Evolutionary conservation across 2,113 vertebrate species (phyloP).

Genomic region (Myotis yumanensis): DNA sequence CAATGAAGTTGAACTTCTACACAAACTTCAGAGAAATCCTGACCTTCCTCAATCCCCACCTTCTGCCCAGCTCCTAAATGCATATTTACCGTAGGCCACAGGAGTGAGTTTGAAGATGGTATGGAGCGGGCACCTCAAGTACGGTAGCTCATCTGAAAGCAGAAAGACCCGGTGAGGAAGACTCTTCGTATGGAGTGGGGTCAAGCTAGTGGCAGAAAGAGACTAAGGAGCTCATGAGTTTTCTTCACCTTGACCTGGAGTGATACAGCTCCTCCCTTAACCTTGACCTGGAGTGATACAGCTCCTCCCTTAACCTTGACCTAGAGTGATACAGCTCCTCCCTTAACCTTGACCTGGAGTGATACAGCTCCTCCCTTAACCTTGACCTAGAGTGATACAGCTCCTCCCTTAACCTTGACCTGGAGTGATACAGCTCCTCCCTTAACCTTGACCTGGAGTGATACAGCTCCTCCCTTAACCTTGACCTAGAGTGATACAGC

Average conservation of each 20-base stretch:
- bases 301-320: not conserved
- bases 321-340: not conserved
- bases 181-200: not conserved
- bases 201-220: not conserved
- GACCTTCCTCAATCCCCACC: not conserved
- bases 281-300: not conserved
- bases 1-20: not conserved
- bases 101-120: slow-evolving; percentile 95
- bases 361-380: too few species aligned
- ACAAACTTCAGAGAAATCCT: not conserved
- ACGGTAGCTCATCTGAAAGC: slow-evolving; percentile 93
- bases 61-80: not conserved
- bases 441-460: not conserved
- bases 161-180: not conserved
- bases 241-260: not conserved
- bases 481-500: not conserved
- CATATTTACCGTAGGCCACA: slow-evolving; percentile 93
- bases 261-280: not conserved
- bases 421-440: not conserved
- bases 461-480: not conserved
- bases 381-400: not conserved
- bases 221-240: not conserved
- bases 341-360: not conserved
- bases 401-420: not conserved
- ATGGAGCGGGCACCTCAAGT: slow-evolving; percentile 96